Percentiles rank a stretch among this genome's conserved stretches.
Evolutionary conservation across 2,113 vertebrate genomes (phyloP).

Genomic region (Erythrocercus mccallii): DNA sequence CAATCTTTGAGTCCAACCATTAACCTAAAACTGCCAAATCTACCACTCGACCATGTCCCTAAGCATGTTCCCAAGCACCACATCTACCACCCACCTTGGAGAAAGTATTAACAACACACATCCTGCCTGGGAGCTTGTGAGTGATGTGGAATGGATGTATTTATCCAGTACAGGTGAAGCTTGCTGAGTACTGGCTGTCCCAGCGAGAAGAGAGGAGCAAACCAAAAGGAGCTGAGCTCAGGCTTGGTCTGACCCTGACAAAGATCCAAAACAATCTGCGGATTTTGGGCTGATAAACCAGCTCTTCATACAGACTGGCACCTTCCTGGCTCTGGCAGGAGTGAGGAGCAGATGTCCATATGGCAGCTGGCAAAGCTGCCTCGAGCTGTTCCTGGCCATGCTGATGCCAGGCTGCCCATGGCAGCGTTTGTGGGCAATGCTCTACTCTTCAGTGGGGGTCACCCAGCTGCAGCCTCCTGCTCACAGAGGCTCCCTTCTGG

Average conservation of each 20-base stretch:
- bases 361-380: background rate
- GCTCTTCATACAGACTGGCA: background rate
- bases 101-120: background rate
- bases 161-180: background rate
- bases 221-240: background rate
- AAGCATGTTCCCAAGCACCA: background rate
- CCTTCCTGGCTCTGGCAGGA: rapidly evolving
- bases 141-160: background rate
- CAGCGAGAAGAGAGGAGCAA: background rate
- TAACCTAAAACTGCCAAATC: background rate
- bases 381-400: background rate
- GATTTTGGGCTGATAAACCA: background rate
- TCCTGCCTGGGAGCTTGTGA: background rate
- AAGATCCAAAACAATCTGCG: background rate
- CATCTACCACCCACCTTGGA: background rate
- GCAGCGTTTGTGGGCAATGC: rapidly evolving
- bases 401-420: background rate
- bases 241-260: background rate
- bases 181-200: background rate
- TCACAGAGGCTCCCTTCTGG: background rate
- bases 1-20: background rate
- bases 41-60: background rate
- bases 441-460: background rate
- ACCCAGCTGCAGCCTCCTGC: background rate
- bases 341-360: background rate